Evolutionary conservation across 30 jellyfish, hydroid and myxozoan genomes (phyloP), one percentile per base, ranked within the genome.

Genomic region (Nemopilema nomurai): DNA sequence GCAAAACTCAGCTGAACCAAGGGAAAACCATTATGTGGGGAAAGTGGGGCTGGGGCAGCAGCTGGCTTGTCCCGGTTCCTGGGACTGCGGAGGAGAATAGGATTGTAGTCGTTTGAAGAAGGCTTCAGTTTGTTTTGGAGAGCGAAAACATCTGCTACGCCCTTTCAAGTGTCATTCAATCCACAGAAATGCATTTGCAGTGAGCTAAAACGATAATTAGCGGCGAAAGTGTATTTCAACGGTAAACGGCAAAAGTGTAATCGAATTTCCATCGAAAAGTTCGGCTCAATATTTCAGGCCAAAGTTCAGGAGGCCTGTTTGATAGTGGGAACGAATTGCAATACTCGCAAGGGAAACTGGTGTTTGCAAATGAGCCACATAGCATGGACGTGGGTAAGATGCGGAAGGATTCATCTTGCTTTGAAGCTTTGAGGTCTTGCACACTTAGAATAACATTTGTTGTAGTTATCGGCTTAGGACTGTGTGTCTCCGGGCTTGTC

Each of bases 401-500:
- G 18, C 57, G 13, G 13, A 41, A 41, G 13, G 57, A 65, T 18
- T 32, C 68, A 0, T 28, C 87, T 17, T 77, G 87, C 22, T 77
- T 62, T 16, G 17, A 49, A 49, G 77, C 78, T 8, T 49, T 77
- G 28, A 68, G 87, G 23, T 33, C 87, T 18, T 77, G 79, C 65
- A 63, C 87, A 1, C 80, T 83, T 33, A 71, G 82, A 67, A 24
- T 72, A 51, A 57, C 80, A 6, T 83, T 83, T 62, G 83, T 83
- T 8, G 19, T 71, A 18, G 81, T 69, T 22, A 83, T 83, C 13
- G 91, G 83, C 8, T 28, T 83, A 0, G 91, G 91, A 29, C 86
- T 83, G 1, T 33, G 62, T 52, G 79, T 75, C 23, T 83, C 85
- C 31, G 91, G 80, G 3, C 86, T 83, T 65, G 82, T 83, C 32